Evolutionary conservation across 2,888 invertebrate genomes (phyloP), one percentile per base, ranked within the genome.

Genomic region (Yponomeuta evonymella): DNA sequence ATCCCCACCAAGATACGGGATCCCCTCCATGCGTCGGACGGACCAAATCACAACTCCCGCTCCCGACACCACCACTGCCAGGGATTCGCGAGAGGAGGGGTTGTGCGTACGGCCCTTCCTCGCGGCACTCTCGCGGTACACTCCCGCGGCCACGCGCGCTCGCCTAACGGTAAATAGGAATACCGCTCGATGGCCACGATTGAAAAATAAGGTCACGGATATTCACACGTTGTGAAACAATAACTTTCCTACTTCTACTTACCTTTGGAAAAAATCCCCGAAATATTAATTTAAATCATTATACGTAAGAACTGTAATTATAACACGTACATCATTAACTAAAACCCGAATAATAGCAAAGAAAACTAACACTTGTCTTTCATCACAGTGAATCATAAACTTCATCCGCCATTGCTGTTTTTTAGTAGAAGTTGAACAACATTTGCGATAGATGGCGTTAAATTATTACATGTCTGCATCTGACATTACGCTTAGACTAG

Each of bases 1-100:
- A 92, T 91, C 92, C 92, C 92, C 92, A 90, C 92, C 92, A 89
- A 88, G 82, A 78, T 83, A 82, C 87, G 87, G 86, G 90, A 90
- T 91, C 92, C 92, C 92, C 92, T 91, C 92, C 92, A 92, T 88
- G 82, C 85, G 86, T 83, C 85, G 84, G 78, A 63, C 81, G 77
- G 77, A 80, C 87, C 85, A 90, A 90, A 87, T 89, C 87, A 89
- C 43, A 43, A 43, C 90, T 89, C 89, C 91, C 91, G 90, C 89
- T 90, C 91, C 90, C 90, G 88, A 83, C 90, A 88, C 91, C 90
- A 87, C 90, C 88, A 87, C 88, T 81, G 84, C 79, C 84, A 88
- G 87, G 81, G 88, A 87, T 84, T 82, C 77, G 87, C 84, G 86
- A 89, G 91, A 90, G 90, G 91, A 89, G 90, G 89, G 89, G 89